phyloP scores from a whole-genome alignment of 2,797 vertebrate species.

The Fringilla coelebs region DNA sequence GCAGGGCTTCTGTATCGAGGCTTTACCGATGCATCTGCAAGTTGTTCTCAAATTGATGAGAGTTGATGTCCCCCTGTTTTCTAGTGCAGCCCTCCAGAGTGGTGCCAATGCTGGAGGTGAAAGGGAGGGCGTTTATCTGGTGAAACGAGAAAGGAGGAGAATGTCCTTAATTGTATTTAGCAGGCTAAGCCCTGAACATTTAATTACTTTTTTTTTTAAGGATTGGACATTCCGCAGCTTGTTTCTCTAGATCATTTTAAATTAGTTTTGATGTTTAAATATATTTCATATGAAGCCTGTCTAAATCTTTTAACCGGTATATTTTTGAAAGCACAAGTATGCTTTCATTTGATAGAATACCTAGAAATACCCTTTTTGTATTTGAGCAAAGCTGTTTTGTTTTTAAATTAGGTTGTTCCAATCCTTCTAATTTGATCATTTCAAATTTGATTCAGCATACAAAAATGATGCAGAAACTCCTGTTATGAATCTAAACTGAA shows the following conservation, averaged over 20 bases:
- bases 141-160: not conserved
- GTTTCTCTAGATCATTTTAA: conserved; percentile 38
- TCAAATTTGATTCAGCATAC: conserved; percentile 41
- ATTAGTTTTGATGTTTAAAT: conserved; percentile 59
- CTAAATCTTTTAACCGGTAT: not conserved
- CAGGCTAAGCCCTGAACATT: conserved; percentile 4
- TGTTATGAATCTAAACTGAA: conserved; percentile 44
- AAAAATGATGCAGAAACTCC: conserved; percentile 37
- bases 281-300: conserved; percentile 30
- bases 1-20: accelerated
- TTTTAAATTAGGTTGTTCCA: conserved; percentile 41
- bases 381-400: conserved; percentile 29
- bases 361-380: not conserved
- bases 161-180: conserved; percentile 24
- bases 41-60: not conserved
- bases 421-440: conserved; percentile 41
- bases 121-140: not conserved
- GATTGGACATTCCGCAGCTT: conserved; percentile 46
- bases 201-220: not conserved
- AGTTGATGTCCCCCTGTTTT: not conserved
- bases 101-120: not conserved
- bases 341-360: conserved; percentile 23
- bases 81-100: not conserved
- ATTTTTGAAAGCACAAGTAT: conserved; percentile 21
- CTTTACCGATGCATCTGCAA: accelerated